Evolutionary conservation across 2,113 vertebrate genomes (phyloP).

Genomic region (Albula goreensis): DNA sequence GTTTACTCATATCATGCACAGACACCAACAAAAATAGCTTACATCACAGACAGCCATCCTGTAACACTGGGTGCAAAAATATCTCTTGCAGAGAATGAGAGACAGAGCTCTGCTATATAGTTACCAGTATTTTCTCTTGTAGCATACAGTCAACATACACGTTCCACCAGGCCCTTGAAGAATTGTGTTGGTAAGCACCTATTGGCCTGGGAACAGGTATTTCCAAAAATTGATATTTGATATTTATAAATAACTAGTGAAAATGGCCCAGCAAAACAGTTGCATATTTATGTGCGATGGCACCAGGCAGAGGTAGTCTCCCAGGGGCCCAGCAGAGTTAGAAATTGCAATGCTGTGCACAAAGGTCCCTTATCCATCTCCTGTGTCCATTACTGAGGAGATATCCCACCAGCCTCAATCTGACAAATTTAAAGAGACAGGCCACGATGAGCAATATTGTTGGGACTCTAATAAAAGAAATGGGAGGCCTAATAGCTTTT

Average conservation of each 20-base stretch:
- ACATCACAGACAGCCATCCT: not conserved
- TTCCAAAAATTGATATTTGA: not conserved
- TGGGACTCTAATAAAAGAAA: constrained; percentile 21
- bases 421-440: constrained; percentile 30
- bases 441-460: constrained; percentile 25
- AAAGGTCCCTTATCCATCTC: not conserved
- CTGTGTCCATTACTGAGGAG: not conserved
- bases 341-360: not conserved
- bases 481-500: constrained; percentile 23
- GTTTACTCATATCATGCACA: not conserved
- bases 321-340: not conserved
- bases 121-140: not conserved
- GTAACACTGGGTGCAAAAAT: not conserved
- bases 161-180: not conserved
- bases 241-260: not conserved
- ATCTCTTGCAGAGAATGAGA: not conserved
- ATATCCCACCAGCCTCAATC: not conserved
- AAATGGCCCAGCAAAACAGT: not conserved
- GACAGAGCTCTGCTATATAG: not conserved
- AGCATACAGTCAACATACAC: not conserved
- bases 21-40: constrained; percentile 8
- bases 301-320: not conserved
- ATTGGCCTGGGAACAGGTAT: not conserved
- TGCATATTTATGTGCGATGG: not conserved
- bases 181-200: not conserved